Percentiles rank a stretch among this genome's conserved stretches.
Evolutionary conservation across 1,140 invertebrate genomes (phyloP).

Genomic region (Leptonema lineaticorne): DNA sequence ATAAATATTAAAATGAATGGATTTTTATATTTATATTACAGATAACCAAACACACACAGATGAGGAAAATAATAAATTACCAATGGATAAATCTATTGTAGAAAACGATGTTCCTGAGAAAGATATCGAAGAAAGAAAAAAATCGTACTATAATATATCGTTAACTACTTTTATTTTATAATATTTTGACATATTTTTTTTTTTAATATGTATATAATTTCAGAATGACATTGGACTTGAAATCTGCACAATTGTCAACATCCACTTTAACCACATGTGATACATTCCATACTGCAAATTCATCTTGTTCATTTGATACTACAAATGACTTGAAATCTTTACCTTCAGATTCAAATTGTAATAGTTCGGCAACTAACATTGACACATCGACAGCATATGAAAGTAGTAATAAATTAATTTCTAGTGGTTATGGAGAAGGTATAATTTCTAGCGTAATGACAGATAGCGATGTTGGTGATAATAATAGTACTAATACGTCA

Average conservation of each 20-base stretch:
- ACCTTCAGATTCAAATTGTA: slow-evolving; percentile 35
- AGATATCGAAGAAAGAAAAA: slow-evolving; percentile 51
- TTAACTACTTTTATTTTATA: not conserved
- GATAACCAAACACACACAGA: not conserved
- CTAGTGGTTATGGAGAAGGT: slow-evolving; percentile 47
- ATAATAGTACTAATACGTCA: not conserved
- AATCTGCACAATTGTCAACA: slow-evolving; percentile 19
- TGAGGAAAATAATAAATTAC: slow-evolving; percentile 5
- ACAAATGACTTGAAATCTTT: slow-evolving; percentile 42
- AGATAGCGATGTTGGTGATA: slow-evolving; percentile 43
- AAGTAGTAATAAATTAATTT: slow-evolving; percentile 30
- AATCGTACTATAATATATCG: slow-evolving; percentile 44
- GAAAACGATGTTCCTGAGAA: slow-evolving; percentile 29
- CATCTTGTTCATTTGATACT: slow-evolving; percentile 49
- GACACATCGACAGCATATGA: slow-evolving; percentile 42
- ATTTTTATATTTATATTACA: not conserved
- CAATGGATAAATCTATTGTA: not conserved
- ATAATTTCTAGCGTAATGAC: slow-evolving; percentile 43
- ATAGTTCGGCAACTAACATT: slow-evolving; percentile 43
- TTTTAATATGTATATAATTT: too few species aligned
- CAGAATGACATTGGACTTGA: slow-evolving; percentile 50
- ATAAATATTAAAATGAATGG: not conserved
- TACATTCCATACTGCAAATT: slow-evolving; percentile 73
- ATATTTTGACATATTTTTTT: too few species aligned
- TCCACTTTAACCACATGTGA: slow-evolving; percentile 61